These are phyloP conservation scores for Caenorhabditis auriculariae DNA, from an alignment of 2,888 invertebrate genomes.

Conservation along the genomic window DNA sequence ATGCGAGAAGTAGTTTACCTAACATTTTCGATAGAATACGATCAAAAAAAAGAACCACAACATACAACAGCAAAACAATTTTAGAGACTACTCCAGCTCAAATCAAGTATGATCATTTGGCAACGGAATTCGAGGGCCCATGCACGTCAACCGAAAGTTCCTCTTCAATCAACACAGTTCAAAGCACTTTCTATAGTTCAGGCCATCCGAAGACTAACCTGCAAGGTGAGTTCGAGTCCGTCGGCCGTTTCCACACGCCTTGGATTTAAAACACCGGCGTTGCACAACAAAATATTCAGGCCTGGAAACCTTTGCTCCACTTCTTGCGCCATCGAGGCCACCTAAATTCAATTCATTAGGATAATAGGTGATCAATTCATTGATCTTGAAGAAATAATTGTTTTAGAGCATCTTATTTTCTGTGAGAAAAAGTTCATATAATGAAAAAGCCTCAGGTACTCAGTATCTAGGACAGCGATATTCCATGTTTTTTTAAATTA, in stretches of 20 bases:
- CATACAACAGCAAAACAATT: not conserved
- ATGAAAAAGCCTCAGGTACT: no score
- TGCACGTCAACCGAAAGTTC: not conserved
- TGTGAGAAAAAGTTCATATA: conserved; percentile 2
- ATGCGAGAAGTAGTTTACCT: conserved; percentile 62
- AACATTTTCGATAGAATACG: conserved; percentile 8
- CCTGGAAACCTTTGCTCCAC: conserved; percentile 51
- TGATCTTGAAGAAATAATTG: conserved; percentile 14
- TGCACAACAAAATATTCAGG: conserved; percentile 56
- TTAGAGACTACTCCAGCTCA: not conserved
- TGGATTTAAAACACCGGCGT: conserved; percentile 55
- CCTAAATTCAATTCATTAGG: no score
- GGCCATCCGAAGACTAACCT: conserved; percentile 28
- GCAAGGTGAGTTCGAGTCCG: conserved; percentile 58
- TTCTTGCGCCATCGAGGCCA: conserved; percentile 52
- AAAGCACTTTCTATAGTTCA: not conserved
- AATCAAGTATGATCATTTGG: not conserved
- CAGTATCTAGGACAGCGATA: no score
- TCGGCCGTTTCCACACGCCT: conserved; percentile 50
- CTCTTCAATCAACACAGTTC: not conserved
- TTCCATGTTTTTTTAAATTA: no score
- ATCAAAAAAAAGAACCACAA: not conserved
- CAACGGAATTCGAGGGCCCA: not conserved
- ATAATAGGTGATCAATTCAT: no score
- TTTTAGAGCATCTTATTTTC: conserved; percentile 5